Evolutionary conservation across 2,888 invertebrate species (phyloP).

Genomic region (Oligia latruncula): DNA sequence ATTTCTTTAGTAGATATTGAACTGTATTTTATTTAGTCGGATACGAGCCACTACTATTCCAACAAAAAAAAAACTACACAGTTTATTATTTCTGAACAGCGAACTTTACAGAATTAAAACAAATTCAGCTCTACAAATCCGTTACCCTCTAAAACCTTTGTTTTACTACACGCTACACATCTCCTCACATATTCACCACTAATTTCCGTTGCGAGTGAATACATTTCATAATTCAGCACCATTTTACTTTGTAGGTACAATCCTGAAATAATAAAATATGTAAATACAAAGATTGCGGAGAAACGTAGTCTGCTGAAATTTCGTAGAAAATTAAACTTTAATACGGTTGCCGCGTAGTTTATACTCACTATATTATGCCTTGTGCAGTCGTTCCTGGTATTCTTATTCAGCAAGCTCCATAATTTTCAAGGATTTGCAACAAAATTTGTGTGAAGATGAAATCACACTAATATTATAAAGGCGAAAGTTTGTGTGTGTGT

Average conservation of each 20-base stretch:
- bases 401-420: background rate
- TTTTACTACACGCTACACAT: background rate
- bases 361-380: background rate
- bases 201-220: conserved; percentile 42
- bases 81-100: background rate
- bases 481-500: no score
- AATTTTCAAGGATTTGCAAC: conserved; percentile 4
- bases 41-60: background rate
- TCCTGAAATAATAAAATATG: conserved; percentile 29
- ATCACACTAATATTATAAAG: no score
- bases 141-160: background rate
- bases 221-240: conserved; percentile 35
- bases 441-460: no score
- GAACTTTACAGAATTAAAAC: background rate
- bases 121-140: background rate
- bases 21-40: background rate
- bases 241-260: conserved; percentile 11
- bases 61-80: background rate
- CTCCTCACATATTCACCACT: conserved; percentile 36
- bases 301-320: background rate
- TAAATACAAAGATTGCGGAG: background rate
- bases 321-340: conserved; percentile 19
- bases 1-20: background rate
- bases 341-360: background rate
- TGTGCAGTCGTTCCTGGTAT: background rate